Conservation (phyloP, 2,888 invertebrate genomes). For the Archaeoteleia sp. region DNA sequence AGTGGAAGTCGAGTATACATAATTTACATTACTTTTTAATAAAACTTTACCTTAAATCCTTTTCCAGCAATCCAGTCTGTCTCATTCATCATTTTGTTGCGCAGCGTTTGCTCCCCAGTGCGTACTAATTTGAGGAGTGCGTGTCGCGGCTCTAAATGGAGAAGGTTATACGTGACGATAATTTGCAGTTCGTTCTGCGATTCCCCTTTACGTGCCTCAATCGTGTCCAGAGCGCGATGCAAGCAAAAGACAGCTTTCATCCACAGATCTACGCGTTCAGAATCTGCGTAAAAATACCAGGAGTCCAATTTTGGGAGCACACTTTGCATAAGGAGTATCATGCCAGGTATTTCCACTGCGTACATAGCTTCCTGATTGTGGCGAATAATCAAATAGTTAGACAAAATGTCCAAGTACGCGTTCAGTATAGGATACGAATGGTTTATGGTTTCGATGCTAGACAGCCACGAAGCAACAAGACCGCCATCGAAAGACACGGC, state of each 20-base stretch:
- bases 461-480: slow-evolving; percentile 71
- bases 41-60: slow-evolving; percentile 68
- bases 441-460: slow-evolving; percentile 71
- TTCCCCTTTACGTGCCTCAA: slow-evolving; percentile 64
- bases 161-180: slow-evolving; percentile 70
- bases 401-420: slow-evolving; percentile 71
- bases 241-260: slow-evolving; percentile 70
- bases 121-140: slow-evolving; percentile 70
- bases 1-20: no score
- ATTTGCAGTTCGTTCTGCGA: slow-evolving; percentile 68
- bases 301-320: slow-evolving; percentile 72
- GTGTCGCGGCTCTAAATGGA: slow-evolving; percentile 71
- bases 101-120: slow-evolving; percentile 69
- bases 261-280: slow-evolving; percentile 70
- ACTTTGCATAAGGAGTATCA: slow-evolving; percentile 72
- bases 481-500: slow-evolving; percentile 72
- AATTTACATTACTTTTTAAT: not conserved
- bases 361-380: slow-evolving; percentile 71
- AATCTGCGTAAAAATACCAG: slow-evolving; percentile 71
- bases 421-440: slow-evolving; percentile 70
- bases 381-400: slow-evolving; percentile 67
- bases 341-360: slow-evolving; percentile 71
- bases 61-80: slow-evolving; percentile 73
- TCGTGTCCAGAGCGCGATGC: slow-evolving; percentile 67
- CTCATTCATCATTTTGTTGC: slow-evolving; percentile 72